Evolutionary conservation across 2,888 invertebrate genomes (phyloP), one percentile per base, ranked within the genome.

Genomic region (Notocelia uddmanniana): DNA sequence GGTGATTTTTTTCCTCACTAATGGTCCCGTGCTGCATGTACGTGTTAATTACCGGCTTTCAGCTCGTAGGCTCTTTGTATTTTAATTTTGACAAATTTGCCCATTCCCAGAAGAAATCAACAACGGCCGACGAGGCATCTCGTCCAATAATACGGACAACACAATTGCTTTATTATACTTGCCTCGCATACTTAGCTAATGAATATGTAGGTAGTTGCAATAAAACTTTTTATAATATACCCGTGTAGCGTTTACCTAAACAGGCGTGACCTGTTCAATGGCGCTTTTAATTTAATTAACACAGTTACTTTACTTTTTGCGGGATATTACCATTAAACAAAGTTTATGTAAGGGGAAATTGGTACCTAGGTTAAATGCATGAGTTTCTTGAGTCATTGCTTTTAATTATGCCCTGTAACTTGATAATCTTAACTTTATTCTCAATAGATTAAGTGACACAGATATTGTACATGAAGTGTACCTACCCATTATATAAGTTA

Each of bases 41-140:
- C 72, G 72, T 72, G 72, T 72, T 72, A 90, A 89, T 90, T 89
- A 87, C 84, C 81, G 78, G 80, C 79, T 79, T 81, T 82, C 79
- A 79, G 80, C 77, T 80, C 79, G 84, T 80, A 80, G 82, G 80
- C 85, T 81, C 88, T 90, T 91, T 91, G 90, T 91, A 90, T 91
- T 91, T 87, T 89, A 89, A 91, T 90, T 88, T 90, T 87, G 83
- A 89, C 86, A 87, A 90, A 89, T 88, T 88, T 87, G 79, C 85
- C 85, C 80, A 87, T 89, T 89, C 90, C 80, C 83, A 85, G 86
- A 85, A 88, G 81, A 79, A 78, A 77, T 75, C 73, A 76, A 75
- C 75, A 72, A 78, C 74, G 75, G 75, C 64, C 70, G 76, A 72
- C 73, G 67, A 50, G 71, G 70, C 68, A 74, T 74, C 74, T 64